Percentiles rank a stretch among this genome's conserved stretches.
Evolutionary conservation across 2,113 vertebrate genomes (phyloP).

Genomic region (Salvelinus alpinus): DNA sequence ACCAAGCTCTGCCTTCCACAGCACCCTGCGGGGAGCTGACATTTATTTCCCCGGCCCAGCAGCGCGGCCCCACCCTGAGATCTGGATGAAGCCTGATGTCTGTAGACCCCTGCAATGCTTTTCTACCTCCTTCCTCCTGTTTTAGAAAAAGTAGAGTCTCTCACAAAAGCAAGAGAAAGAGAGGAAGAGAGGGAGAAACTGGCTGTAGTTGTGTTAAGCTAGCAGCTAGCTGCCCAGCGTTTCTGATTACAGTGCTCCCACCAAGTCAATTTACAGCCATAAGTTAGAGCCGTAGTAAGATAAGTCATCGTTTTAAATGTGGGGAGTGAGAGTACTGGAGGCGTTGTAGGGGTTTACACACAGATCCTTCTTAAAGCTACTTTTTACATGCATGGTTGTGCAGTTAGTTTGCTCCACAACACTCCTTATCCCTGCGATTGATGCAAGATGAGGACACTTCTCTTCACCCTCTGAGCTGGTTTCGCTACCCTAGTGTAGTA

Average conservation of each 20-base stretch:
- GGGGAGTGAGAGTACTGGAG: constrained; percentile 5
- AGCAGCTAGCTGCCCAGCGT: constrained; percentile 35
- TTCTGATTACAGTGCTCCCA: constrained; percentile 58
- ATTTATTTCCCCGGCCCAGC: constrained; percentile 62
- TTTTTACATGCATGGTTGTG: constrained; percentile 20
- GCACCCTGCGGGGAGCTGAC: constrained; percentile 66
- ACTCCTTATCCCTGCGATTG: constrained; percentile 2
- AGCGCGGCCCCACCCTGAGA: constrained; percentile 41
- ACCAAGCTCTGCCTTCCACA: constrained; percentile 32
- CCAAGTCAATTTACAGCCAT: neutral
- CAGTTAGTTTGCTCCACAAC: constrained; percentile 7
- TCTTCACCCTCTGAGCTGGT: constrained; percentile 11
- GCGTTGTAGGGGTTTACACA: neutral
- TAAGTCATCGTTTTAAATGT: neutral
- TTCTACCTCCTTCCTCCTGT: constrained; percentile 56
- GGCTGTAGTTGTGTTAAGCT: constrained; percentile 24
- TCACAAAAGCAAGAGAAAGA: no score
- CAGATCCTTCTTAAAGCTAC: constrained; percentile 10
- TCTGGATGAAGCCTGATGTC: constrained; percentile 54
- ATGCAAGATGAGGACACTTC: neutral
- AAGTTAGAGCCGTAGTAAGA: neutral
- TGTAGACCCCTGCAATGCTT: constrained; percentile 48
- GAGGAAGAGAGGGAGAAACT: constrained; percentile 36
- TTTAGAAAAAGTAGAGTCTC: constrained; percentile 47
- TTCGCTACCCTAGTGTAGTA: neutral